Evolutionary conservation across 53 echinoderm and acorn worm genomes (phyloP).

Genomic region (Holothuria leucospilota): DNA sequence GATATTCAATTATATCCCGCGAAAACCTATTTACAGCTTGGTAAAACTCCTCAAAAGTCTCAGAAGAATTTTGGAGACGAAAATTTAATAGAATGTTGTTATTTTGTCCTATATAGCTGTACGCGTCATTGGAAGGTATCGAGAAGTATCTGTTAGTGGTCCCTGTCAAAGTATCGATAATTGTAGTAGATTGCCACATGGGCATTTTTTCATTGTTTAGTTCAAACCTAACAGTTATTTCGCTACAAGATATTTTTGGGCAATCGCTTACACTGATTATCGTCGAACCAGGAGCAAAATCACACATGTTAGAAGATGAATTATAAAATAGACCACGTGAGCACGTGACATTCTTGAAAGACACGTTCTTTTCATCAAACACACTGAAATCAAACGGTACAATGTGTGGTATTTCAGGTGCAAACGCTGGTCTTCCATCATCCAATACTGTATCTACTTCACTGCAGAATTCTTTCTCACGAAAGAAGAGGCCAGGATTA

Average conservation of each 20-base stretch:
- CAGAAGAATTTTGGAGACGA: too few species aligned
- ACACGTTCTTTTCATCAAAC: neutral
- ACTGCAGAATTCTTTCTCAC: neutral
- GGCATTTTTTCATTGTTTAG: neutral
- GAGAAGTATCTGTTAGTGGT: too few species aligned
- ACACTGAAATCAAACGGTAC: neutral
- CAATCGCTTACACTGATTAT: neutral
- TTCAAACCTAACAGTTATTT: neutral
- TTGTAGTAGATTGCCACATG: neutral
- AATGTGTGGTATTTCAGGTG: neutral
- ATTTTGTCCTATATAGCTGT: too few species aligned
- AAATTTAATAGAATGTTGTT: too few species aligned
- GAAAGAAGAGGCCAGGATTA: neutral
- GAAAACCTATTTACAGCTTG: too few species aligned
- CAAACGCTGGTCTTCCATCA: neutral
- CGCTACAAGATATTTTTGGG: neutral
- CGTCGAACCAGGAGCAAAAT: neutral
- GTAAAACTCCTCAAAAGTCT: too few species aligned
- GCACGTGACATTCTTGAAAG: neutral
- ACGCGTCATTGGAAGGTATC: too few species aligned
- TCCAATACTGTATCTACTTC: neutral
- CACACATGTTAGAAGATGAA: neutral
- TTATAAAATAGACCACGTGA: neutral
- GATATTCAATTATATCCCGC: neutral
- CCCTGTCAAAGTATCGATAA: too few species aligned